phyloP scores from a whole-genome alignment of 2,888 invertebrate genomes.

The Netelia fuscicornis region DNA sequence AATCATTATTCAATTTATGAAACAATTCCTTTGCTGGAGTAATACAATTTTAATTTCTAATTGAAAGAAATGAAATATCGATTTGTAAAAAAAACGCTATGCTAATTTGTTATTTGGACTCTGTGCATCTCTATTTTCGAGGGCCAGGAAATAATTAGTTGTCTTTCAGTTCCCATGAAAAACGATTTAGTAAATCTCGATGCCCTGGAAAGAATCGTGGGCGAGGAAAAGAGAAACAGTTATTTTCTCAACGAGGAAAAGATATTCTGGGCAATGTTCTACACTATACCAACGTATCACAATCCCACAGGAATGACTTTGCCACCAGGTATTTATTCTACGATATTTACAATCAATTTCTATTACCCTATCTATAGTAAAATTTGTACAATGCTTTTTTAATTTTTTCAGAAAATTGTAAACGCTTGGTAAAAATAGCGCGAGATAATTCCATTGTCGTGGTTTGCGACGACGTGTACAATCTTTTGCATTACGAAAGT shows the following conservation, averaged over 20 bases:
- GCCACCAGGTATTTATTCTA: conserved; percentile 81
- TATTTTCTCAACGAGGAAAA: conserved; percentile 79
- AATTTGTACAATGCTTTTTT: not conserved
- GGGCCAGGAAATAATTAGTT: not conserved
- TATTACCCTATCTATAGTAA: not conserved
- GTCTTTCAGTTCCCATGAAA: conserved; percentile 85
- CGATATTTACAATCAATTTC: not conserved
- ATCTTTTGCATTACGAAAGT: conserved; percentile 86
- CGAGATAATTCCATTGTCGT: conserved; percentile 85
- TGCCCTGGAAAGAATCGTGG: conserved; percentile 84
- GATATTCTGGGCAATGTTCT: conserved; percentile 87
- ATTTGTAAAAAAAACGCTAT: not conserved
- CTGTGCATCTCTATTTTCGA: not conserved
- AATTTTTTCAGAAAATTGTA: conserved; percentile 81
- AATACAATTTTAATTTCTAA: not conserved
- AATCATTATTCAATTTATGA: not conserved
- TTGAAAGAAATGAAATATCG: not conserved
- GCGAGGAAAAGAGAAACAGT: conserved; percentile 79
- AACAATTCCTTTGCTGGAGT: not conserved
- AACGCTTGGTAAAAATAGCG: conserved; percentile 84
- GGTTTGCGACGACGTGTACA: conserved; percentile 89
- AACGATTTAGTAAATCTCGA: conserved; percentile 86
- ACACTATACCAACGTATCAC: conserved; percentile 87
- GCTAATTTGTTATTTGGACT: not conserved
- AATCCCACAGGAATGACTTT: conserved; percentile 87